Base-by-base conservation (phyloP, 2,113 vertebrate species). In the Sturnus vulgaris region DNA sequence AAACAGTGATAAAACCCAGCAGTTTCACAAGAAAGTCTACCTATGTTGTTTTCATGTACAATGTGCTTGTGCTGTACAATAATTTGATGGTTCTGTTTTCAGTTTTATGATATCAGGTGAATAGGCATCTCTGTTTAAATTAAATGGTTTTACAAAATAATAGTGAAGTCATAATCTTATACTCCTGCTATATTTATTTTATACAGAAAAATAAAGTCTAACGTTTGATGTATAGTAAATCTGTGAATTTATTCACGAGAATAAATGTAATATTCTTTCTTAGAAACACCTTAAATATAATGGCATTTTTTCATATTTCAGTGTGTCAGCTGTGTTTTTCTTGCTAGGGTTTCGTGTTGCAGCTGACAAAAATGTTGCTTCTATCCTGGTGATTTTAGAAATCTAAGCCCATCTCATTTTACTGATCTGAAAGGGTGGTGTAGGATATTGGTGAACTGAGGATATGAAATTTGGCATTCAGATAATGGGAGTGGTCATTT, bases 191-290 rank as follows among this genome's bases (percentile, higher is more conserved):
- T 97, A 97, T 97, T 98, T 97, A 96, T 97, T 98, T 98, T 97
- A 98, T 82, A 97, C 82, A 87, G 88, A 97, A 97, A 97, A 97
- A 97, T 97, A 97, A 98, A 98, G 90, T 75, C 94, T 96, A 97
- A 93, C 81, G 31, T 69, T 60, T 96, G 95, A 95, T 96, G 87
- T 90, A 86, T 88, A 72, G 86, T 97, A 96, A 96, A 93, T 92
- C 78, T 28, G 10, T 63, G 76, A 97, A 96, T 97, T 97, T 97
- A 98, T 97, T 95, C 92, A 86, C 73, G 57, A 94, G 91, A 95
- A 90, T 97, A 97, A 98, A 97, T 76, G 84, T 78, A 91, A 94
- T 93, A 90, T 94, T 92, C 88, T 98, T 96, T 97, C 91, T 97
- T 93, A 92, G 61, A 50, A 96, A 94, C 90, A 77, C 63, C 80